Evolutionary conservation across 2,888 invertebrate species (phyloP).

Genomic region (Dilophus febrilis): DNA sequence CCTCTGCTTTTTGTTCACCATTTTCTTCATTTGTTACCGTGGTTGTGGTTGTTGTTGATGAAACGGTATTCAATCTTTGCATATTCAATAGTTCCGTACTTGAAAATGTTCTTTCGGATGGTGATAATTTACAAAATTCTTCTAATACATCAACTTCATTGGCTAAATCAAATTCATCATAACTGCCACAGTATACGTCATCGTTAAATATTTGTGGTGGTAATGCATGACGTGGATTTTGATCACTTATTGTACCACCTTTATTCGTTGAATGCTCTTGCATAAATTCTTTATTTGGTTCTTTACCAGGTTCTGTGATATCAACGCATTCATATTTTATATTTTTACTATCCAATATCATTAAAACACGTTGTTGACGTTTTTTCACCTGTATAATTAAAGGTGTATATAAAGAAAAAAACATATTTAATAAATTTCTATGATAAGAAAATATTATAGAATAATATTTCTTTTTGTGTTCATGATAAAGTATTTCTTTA

Average conservation of each 20-base stretch:
- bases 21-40: conserved; percentile 23
- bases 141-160: conserved; percentile 83
- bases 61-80: conserved; percentile 14
- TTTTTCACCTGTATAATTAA: conserved; percentile 85
- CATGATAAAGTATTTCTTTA: too few relatives aligned
- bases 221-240: conserved; percentile 58
- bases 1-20: conserved; percentile 15
- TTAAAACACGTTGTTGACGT: conserved; percentile 80
- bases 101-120: conserved; percentile 31
- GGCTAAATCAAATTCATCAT: conserved; percentile 79
- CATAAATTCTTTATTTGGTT: conserved; percentile 81
- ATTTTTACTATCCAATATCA: conserved; percentile 83
- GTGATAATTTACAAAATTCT: conserved; percentile 64
- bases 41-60: too few relatives aligned
- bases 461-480: too few relatives aligned
- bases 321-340: conserved; percentile 83
- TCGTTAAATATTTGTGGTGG: conserved; percentile 90
- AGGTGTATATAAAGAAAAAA: too few relatives aligned
- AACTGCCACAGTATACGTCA: conserved; percentile 72
- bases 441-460: too few relatives aligned
- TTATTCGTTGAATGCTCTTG: conserved; percentile 65
- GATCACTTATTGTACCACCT: conserved; percentile 55
- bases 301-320: conserved; percentile 85
- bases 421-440: too few relatives aligned
- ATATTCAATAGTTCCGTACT: conserved; percentile 33